Evolutionary conservation across 2,888 invertebrate genomes (phyloP).

Genomic region (Lissocephala sabroskyi): DNA sequence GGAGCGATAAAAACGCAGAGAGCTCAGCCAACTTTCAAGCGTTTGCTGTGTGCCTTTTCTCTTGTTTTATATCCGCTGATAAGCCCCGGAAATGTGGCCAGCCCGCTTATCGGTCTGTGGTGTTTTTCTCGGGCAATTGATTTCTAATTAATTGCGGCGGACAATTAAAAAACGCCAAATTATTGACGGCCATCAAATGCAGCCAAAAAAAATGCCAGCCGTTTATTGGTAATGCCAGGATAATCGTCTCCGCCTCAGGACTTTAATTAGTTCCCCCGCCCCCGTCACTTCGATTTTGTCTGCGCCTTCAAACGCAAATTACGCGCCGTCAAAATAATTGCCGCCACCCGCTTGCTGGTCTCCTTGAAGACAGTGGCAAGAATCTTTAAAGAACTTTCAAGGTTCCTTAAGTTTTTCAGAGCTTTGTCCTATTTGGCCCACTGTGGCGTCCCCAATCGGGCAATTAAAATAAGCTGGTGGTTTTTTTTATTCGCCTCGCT

Average conservation of each 20-base stretch:
- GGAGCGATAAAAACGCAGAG: no score
- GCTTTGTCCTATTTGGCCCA: slow-evolving; percentile 13
- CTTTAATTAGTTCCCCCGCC: slow-evolving; percentile 58
- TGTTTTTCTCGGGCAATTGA: slow-evolving; percentile 39
- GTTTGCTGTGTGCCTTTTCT: neutral
- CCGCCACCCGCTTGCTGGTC: slow-evolving; percentile 28
- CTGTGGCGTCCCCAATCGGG: slow-evolving; percentile 22
- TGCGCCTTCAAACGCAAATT: slow-evolving; percentile 40
- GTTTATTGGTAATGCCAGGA: neutral
- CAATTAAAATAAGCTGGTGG: slow-evolving; percentile 55
- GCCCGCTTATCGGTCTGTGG: no score
- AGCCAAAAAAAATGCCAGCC: slow-evolving; percentile 53
- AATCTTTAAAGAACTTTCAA: no score
- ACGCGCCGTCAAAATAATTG: slow-evolving; percentile 59
- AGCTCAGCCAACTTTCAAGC: no score
- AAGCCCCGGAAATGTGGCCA: no score
- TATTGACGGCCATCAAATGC: slow-evolving; percentile 41
- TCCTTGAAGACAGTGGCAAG: no score
- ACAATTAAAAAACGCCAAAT: no score
- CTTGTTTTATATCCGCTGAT: neutral
- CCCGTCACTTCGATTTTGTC: slow-evolving; percentile 49
- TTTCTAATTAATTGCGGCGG: slow-evolving; percentile 41
- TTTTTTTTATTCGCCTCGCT: slow-evolving; percentile 11
- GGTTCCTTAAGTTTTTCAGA: no score
- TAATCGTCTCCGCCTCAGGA: slow-evolving; percentile 2